Percentiles rank a stretch among this genome's conserved stretches.
Conservation (phyloP, 92 coral and sea anemone species). For the Heliopora coerulea region DNA sequence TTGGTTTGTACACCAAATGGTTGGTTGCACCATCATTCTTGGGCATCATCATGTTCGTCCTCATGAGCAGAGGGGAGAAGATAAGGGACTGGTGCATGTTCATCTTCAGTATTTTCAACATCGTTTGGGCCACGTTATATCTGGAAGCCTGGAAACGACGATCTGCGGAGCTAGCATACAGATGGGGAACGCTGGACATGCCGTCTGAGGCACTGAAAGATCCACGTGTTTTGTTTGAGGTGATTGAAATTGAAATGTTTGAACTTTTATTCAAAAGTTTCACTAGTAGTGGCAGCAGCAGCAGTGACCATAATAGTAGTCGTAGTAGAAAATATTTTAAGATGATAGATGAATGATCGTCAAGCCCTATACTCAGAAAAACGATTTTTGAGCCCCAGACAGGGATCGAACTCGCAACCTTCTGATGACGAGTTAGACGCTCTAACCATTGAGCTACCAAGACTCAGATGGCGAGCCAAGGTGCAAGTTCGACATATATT, state of each 20-base stretch:
- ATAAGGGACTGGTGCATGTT: constrained; percentile 98
- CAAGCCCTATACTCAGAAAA: too few relatives aligned
- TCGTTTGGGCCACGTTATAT: constrained; percentile 97
- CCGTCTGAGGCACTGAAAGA: constrained; percentile 95
- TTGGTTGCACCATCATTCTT: constrained; percentile 90
- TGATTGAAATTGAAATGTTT: constrained; percentile 20
- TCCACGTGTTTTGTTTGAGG: constrained; percentile 86
- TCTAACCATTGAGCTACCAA: too few relatives aligned
- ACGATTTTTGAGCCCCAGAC: too few relatives aligned
- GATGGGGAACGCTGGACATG: constrained; percentile 99
- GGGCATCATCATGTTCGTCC: constrained; percentile 84
- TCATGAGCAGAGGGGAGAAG: constrained; percentile 85
- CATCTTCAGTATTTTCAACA: constrained; percentile 92
- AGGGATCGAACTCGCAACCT: too few relatives aligned
- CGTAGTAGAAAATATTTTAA: too few relatives aligned
- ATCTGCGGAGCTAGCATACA: constrained; percentile 97
- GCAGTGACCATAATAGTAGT: too few relatives aligned
- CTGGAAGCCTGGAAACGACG: constrained; percentile 99
- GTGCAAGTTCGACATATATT: too few relatives aligned
- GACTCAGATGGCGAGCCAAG: too few relatives aligned
- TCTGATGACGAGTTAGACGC: too few relatives aligned
- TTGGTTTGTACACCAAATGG: constrained; percentile 99
- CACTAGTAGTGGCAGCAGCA: too few relatives aligned
- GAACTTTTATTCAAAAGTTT: too few relatives aligned
- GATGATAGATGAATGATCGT: too few relatives aligned